Evolutionary conservation across 2,888 invertebrate species (phyloP).

Genomic region (Nomada ruficornis): DNA sequence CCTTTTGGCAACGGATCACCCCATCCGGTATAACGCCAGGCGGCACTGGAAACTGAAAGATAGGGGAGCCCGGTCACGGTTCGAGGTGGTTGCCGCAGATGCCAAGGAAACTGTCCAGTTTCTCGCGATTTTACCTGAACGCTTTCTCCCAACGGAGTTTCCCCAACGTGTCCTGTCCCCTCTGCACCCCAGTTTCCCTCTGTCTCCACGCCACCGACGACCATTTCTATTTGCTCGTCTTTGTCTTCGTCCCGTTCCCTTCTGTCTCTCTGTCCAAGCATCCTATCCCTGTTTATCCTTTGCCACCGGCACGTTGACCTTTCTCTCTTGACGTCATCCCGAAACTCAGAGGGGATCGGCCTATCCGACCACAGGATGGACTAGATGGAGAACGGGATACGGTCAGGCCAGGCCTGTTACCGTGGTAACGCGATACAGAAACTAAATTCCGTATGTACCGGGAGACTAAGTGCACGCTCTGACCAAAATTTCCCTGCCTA

Average conservation of each 20-base stretch:
- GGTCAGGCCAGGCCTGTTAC: constrained; percentile 63
- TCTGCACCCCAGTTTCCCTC: neutral
- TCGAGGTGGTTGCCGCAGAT: constrained; percentile 11
- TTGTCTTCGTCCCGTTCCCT: constrained; percentile 20
- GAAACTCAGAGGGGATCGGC: constrained; percentile 63
- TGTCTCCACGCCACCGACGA: neutral
- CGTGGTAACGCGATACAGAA: constrained; percentile 72
- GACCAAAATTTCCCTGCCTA: constrained; percentile 65
- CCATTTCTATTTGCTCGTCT: constrained; percentile 11
- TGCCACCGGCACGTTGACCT: neutral
- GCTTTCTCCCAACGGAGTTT: constrained; percentile 44
- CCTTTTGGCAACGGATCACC: constrained; percentile 30
- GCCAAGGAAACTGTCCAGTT: constrained; percentile 60
- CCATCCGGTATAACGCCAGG: neutral
- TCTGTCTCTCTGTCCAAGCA: constrained; percentile 22
- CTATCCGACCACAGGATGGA: constrained; percentile 69
- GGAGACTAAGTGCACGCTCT: constrained; percentile 62
- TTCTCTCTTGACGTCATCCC: constrained; percentile 53
- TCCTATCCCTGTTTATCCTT: neutral
- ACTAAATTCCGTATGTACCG: constrained; percentile 70
- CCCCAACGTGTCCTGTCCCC: neutral
- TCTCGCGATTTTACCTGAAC: constrained; percentile 54
- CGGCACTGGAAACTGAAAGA: constrained; percentile 21
- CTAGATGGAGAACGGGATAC: constrained; percentile 59
- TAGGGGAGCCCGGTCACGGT: neutral